A percentile compares a stretch with the other conserved stretches of the same genome.
Evolutionary conservation across 2,888 invertebrate genomes (phyloP).

Genomic region (Melinopterus prodromus): DNA sequence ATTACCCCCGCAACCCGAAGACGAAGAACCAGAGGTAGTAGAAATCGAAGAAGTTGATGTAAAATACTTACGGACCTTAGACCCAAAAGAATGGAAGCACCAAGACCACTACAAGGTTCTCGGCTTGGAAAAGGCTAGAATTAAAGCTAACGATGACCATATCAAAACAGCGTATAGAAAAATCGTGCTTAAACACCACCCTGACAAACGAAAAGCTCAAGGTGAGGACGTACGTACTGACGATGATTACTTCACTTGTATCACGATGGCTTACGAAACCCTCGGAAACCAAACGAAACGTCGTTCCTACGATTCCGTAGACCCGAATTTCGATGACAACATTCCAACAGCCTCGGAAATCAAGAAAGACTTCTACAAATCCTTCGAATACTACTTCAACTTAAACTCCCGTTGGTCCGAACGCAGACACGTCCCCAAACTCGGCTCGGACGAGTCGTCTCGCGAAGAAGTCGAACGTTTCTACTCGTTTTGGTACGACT

Average conservation of each 20-base stretch:
- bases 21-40: slow-evolving; percentile 52
- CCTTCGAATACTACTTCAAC: slow-evolving; percentile 74
- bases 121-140: slow-evolving; percentile 84
- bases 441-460: slow-evolving; percentile 78
- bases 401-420: slow-evolving; percentile 92
- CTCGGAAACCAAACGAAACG: slow-evolving; percentile 82
- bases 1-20: slow-evolving; percentile 46
- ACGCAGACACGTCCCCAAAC: slow-evolving; percentile 81
- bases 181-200: slow-evolving; percentile 94
- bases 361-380: slow-evolving; percentile 81
- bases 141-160: slow-evolving; percentile 89
- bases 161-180: slow-evolving; percentile 93
- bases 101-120: slow-evolving; percentile 98
- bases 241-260: slow-evolving; percentile 98
- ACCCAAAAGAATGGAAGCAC: slow-evolving; percentile 97
- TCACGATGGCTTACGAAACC: slow-evolving; percentile 96
- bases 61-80: slow-evolving; percentile 83
- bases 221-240: slow-evolving; percentile 89
- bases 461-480: slow-evolving; percentile 91
- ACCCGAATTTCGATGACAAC: slow-evolving; percentile 91
- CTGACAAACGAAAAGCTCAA: slow-evolving; percentile 93
- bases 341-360: slow-evolving; percentile 80
- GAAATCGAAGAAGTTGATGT: slow-evolving; percentile 68
- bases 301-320: slow-evolving; percentile 95
- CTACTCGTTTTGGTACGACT: slow-evolving; percentile 98